Conservation (phyloP, 2,113 vertebrate species). For the Zosterops pallidus region DNA sequence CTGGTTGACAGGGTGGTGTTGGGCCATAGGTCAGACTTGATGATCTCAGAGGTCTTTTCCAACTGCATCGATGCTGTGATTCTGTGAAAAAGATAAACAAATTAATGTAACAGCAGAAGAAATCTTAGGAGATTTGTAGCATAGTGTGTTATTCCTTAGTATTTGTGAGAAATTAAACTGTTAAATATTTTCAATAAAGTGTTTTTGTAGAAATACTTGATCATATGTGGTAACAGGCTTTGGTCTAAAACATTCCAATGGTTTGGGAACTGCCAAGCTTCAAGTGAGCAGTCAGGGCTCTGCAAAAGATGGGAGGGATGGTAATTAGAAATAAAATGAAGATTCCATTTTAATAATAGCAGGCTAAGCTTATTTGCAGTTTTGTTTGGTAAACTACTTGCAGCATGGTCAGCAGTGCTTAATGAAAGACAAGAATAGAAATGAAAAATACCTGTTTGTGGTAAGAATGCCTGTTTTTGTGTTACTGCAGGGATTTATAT, state of each 20-base stretch:
- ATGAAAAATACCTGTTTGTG: neutral
- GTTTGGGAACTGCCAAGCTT: neutral
- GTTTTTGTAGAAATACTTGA: neutral
- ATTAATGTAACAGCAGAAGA: neutral
- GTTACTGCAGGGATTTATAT: neutral
- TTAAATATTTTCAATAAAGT: neutral
- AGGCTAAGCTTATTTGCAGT: neutral
- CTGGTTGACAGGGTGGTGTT: neutral
- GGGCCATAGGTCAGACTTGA: neutral
- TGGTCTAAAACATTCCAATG: neutral
- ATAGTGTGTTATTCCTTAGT: neutral
- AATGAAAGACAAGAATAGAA: neutral
- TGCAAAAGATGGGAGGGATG: neutral
- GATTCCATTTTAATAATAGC: neutral
- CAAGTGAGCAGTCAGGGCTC: neutral
- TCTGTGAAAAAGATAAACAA: neutral
- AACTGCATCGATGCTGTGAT: fast-evolving
- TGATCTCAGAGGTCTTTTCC: neutral
- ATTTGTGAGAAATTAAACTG: neutral
- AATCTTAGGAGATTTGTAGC: neutral
- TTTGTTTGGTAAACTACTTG: neutral
- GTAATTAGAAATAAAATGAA: neutral
- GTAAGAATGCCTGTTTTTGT: neutral
- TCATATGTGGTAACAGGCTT: neutral
- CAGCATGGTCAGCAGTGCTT: neutral